phyloP scores from a whole-genome alignment of 2,113 vertebrate genomes.

The Psephotus haematonotus region DNA sequence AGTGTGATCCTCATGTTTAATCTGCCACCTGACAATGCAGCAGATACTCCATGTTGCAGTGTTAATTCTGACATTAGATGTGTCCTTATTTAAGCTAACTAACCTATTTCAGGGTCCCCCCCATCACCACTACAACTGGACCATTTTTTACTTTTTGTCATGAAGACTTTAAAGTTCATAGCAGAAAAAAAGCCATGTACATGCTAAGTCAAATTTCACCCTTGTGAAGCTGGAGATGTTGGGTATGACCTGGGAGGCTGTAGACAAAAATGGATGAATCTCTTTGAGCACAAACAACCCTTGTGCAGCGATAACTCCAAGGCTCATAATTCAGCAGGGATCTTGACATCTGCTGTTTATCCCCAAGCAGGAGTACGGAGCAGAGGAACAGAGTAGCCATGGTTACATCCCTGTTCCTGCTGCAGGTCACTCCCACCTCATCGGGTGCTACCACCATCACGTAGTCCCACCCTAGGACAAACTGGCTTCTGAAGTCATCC shows the following conservation, averaged over 20 bases:
- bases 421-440: neutral
- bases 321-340: constrained; percentile 6
- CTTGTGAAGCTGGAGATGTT: neutral
- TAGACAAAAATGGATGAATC: neutral
- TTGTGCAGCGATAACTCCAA: neutral
- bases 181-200: neutral
- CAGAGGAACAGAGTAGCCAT: constrained; percentile 32
- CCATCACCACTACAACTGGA: neutral
- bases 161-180: neutral
- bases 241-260: neutral
- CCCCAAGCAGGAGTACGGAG: neutral
- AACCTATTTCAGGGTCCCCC: neutral
- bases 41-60: neutral
- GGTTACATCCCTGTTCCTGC: constrained; percentile 17
- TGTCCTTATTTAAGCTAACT: neutral
- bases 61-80: neutral
- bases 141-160: neutral
- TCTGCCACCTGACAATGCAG: neutral
- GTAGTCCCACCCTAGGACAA: neutral
- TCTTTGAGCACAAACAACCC: neutral
- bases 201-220: neutral
- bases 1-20: neutral
- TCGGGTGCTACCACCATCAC: neutral
- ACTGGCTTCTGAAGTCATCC: neutral
- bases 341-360: constrained; percentile 47